phyloP scores from a whole-genome alignment of 1,140 invertebrate species.

The Drosophila nikananu region DNA sequence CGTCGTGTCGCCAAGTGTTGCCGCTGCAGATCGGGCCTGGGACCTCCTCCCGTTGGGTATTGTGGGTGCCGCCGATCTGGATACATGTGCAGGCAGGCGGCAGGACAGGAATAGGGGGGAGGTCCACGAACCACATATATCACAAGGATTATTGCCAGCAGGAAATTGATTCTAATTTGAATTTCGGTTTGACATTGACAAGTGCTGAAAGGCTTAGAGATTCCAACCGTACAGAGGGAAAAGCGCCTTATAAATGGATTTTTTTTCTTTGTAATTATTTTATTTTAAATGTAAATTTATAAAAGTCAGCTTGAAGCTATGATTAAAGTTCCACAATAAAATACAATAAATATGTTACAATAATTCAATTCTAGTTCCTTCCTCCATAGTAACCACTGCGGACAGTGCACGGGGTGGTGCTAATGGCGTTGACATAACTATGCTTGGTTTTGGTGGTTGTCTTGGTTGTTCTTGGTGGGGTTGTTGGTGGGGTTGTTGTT shows the following conservation, averaged over 20 bases:
- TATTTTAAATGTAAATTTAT: neutral
- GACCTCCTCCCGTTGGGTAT: slow-evolving; percentile 27
- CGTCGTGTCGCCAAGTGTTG: slow-evolving; percentile 38
- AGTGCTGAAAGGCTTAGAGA: slow-evolving; percentile 6
- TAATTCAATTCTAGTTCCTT: neutral
- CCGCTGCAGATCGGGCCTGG: slow-evolving; percentile 15
- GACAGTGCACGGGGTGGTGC: neutral
- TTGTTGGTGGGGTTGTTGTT: neutral
- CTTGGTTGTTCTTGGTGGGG: no score
- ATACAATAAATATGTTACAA: neutral
- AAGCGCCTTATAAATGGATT: neutral
- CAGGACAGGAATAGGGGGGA: slow-evolving; percentile 18
- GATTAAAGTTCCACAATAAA: no score
- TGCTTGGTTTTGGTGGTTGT: neutral
- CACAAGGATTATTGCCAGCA: slow-evolving; percentile 32
- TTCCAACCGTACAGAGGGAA: neutral
- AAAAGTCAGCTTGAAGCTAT: no score
- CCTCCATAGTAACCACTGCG: slow-evolving; percentile 1
- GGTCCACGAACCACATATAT: slow-evolving; percentile 11
- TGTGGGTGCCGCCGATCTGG: slow-evolving; percentile 47
- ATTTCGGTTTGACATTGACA: slow-evolving; percentile 28
- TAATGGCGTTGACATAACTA: neutral
- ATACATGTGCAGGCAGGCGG: slow-evolving; percentile 22
- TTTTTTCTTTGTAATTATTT: neutral
- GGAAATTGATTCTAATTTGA: neutral